Conservation (phyloP, 1,140 invertebrate genomes). For the Spodoptera frugiperda region DNA sequence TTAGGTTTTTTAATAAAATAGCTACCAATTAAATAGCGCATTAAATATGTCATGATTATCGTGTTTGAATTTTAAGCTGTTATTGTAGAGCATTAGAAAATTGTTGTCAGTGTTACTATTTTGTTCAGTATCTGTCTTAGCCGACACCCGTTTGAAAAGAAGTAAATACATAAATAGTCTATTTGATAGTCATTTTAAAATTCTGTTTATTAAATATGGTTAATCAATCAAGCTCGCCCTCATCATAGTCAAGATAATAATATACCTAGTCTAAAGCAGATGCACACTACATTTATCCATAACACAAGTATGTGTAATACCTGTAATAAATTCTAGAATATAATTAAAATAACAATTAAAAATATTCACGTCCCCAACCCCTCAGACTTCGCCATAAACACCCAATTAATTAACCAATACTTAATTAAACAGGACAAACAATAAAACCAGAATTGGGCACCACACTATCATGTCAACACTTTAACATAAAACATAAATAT, state of each 20-base stretch:
- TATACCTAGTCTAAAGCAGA: too few relatives aligned
- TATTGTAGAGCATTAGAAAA: too few relatives aligned
- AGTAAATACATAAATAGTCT: too few relatives aligned
- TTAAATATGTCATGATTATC: neutral
- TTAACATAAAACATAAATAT: slow-evolving; percentile 23
- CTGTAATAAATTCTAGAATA: slow-evolving; percentile 1
- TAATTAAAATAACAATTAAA: neutral
- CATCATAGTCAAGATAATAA: too few relatives aligned
- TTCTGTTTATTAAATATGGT: too few relatives aligned
- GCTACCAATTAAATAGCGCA: neutral
- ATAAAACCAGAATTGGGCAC: slow-evolving; percentile 36
- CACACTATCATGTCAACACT: slow-evolving; percentile 34
- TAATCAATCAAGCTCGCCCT: too few relatives aligned
- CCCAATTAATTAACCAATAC: slow-evolving; percentile 44
- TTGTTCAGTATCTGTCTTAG: too few relatives aligned
- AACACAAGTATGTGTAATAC: neutral
- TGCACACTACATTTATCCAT: too few relatives aligned
- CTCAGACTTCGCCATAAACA: slow-evolving; percentile 21
- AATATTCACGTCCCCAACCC: slow-evolving; percentile 23
- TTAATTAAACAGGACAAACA: slow-evolving; percentile 37
- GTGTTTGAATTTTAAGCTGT: too few relatives aligned
- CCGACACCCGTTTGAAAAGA: too few relatives aligned
- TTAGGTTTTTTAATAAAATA: slow-evolving; percentile 23
- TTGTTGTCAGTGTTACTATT: too few relatives aligned
- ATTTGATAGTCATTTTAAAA: too few relatives aligned